These are phyloP conservation scores for Columba livia DNA, from an alignment of 2,113 vertebrate genomes.

Conservation along the genomic window DNA sequence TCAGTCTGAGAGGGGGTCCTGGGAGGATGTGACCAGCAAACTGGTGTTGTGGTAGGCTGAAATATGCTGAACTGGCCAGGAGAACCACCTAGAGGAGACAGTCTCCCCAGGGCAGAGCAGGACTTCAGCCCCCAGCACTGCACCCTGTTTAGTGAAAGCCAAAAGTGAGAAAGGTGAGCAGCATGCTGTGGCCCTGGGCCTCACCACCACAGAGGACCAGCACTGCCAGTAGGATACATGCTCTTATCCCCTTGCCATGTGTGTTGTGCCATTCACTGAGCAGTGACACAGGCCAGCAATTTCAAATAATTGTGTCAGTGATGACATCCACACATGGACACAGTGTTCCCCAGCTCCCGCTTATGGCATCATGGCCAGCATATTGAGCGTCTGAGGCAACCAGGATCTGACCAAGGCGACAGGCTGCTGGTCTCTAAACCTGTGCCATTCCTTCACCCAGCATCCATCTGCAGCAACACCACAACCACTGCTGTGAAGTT, in stretches of 20 bases:
- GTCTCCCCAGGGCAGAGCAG: neutral
- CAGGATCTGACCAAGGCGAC: neutral
- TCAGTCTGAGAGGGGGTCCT: neutral
- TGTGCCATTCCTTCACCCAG: neutral
- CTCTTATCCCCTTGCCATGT: neutral
- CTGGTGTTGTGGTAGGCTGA: neutral
- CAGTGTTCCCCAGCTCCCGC: rapidly evolving
- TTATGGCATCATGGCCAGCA: neutral
- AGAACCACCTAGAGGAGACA: neutral
- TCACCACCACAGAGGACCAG: rapidly evolving
- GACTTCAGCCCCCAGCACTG: neutral
- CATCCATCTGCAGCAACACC: neutral
- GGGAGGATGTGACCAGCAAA: neutral
- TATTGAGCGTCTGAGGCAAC: neutral
- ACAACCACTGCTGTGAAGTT: neutral
- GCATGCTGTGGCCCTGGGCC: neutral
- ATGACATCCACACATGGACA: neutral
- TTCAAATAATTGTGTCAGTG: neutral
- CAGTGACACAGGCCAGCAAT: neutral
- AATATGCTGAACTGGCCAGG: neutral
- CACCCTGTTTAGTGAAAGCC: neutral
- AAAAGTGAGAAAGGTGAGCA: neutral
- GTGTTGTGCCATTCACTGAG: neutral
- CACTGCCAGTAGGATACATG: neutral
- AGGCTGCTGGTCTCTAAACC: neutral